Conservation (phyloP, 2,888 invertebrate species). For the Oxycera nigricornis region DNA sequence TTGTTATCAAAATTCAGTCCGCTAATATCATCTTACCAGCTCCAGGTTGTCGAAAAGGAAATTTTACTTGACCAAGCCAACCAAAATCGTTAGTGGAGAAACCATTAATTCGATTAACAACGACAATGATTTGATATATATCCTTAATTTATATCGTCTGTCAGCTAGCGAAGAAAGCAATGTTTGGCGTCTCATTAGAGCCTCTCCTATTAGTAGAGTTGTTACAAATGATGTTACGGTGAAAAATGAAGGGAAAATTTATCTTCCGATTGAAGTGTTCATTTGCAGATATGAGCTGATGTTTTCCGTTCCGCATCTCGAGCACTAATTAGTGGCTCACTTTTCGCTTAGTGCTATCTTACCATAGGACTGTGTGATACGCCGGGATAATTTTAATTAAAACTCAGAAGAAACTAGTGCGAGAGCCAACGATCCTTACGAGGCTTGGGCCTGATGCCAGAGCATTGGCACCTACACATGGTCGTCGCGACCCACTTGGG, state of each 20-base stretch:
- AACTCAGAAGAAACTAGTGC: conserved; percentile 10
- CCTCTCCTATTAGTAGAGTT: not conserved
- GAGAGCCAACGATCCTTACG: not conserved
- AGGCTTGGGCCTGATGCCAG: not conserved
- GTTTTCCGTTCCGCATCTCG: not conserved
- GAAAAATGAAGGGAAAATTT: not conserved
- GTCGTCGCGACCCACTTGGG: not conserved
- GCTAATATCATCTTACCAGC: no score
- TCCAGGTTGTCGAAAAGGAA: no score
- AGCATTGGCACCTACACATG: not conserved
- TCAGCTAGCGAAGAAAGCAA: no score
- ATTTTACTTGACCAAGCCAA: no score
- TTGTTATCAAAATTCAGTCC: no score
- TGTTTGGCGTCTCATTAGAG: no score
- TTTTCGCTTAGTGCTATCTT: conserved; percentile 18
- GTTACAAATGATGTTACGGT: conserved; percentile 12
- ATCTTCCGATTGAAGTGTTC: conserved; percentile 26
- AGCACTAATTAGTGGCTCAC: conserved; percentile 21
- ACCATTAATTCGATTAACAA: no score
- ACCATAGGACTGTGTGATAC: not conserved
- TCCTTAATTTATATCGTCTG: no score
- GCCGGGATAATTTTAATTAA: conserved; percentile 35
- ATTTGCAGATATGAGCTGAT: conserved; percentile 29
- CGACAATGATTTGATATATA: no score
- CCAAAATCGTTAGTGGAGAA: no score